A percentile compares a stretch with the other conserved stretches of the same genome.
Conservation (phyloP, 2,888 invertebrate genomes). For the Choreutis nemorana region DNA sequence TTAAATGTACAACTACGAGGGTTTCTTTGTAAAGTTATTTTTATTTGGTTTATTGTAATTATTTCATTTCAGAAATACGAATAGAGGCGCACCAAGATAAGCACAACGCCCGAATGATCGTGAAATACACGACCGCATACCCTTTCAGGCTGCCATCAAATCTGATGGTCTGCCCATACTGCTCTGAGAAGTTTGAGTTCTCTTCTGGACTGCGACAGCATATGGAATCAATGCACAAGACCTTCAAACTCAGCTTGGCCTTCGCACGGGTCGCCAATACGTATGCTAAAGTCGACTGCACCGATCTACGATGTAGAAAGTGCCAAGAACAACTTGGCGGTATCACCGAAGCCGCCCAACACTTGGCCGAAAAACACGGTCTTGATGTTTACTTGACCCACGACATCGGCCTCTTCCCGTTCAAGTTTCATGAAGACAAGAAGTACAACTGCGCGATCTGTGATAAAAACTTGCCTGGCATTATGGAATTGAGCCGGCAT, state of each 20-base stretch:
- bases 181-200: slow-evolving; percentile 21
- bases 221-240: slow-evolving; percentile 33
- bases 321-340: slow-evolving; percentile 24
- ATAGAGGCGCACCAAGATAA: too few relatives aligned
- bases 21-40: too few relatives aligned
- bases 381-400: slow-evolving; percentile 23
- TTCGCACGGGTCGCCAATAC: slow-evolving; percentile 42
- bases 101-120: slow-evolving; percentile 24
- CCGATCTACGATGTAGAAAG: slow-evolving; percentile 38
- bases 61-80: too few relatives aligned
- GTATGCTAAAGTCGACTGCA: slow-evolving; percentile 45
- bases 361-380: slow-evolving; percentile 30
- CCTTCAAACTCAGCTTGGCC: slow-evolving; percentile 35
- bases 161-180: slow-evolving; percentile 21
- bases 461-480: slow-evolving; percentile 25
- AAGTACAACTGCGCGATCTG: slow-evolving; percentile 40
- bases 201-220: slow-evolving; percentile 21
- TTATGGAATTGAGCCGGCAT: slow-evolving; percentile 43
- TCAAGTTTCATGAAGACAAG: slow-evolving; percentile 28
- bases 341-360: slow-evolving; percentile 31
- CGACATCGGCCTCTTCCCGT: slow-evolving; percentile 34
- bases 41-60: too few relatives aligned
- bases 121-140: slow-evolving; percentile 23
- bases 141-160: slow-evolving; percentile 22
- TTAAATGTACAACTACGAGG: too few relatives aligned